Evolutionary conservation across 2,797 vertebrate genomes (phyloP), one percentile per base, ranked within the genome.

Genomic region (Chaetophractus vellerosus): DNA sequence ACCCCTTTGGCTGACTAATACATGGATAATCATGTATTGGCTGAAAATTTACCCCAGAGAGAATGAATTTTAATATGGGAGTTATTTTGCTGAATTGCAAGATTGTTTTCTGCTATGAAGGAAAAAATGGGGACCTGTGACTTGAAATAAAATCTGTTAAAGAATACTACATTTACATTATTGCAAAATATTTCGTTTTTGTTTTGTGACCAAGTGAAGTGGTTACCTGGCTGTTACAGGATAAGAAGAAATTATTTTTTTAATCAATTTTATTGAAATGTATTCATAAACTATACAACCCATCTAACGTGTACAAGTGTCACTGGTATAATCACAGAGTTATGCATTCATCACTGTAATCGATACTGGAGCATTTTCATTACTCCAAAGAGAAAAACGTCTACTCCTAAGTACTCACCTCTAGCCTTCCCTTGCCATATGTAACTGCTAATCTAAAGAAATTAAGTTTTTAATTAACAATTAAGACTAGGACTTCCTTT

Each of bases 101-200:
- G 12, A 66, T 9, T 61, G 0, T 55, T 84, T 93, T 75, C 59
- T 82, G 28, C 33, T 72, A 8, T 66, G 50, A 91, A 76, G 52
- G 16, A 83, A 76, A 76, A 88, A 85, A 31, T 36, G 5, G 41
- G 9, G 21, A 36, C 52, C 21, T 74, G 6, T 50, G 41, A 69
- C 61, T 74, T 95, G 63, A 88, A 93, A 38, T 75, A 50, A 82
- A 16, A 24, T 85, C 41, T 88, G 9, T 86, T 88, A 69, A 86
- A 88, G 31, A 38, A 38, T 38, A 38, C 45, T 45, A 10, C 45
- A 45, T 45, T 45, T 45, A 45, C 8, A 45, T 45, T 45, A 45
- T 45, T 45, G 45, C 45, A 45, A 45, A 45, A 9, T 45, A 9
- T 45, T 45, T 45, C 9, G 45, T 45, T 45, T 45, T 45, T 45